Percentiles rank a stretch among this genome's conserved stretches.
Evolutionary conservation across 2,888 invertebrate species (phyloP).

Genomic region (Melanostoma scalare): DNA sequence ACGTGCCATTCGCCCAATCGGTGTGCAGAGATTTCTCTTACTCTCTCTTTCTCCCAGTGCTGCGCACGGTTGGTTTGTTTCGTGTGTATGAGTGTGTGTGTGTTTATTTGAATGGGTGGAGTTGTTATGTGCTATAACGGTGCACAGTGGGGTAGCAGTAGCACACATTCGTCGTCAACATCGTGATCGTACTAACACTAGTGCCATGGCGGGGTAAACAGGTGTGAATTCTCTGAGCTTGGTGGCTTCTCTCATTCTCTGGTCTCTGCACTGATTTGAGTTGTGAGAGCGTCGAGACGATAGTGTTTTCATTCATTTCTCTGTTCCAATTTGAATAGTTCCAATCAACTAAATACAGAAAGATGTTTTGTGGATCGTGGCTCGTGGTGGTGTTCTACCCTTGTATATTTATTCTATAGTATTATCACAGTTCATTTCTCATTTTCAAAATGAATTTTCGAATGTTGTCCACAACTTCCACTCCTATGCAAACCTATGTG

Average conservation of each 20-base stretch:
- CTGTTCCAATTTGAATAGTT: conserved; percentile 63
- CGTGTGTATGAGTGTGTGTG: background rate
- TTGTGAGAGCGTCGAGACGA: conserved; percentile 28
- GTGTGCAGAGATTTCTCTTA: conserved; percentile 58
- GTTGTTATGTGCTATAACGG: conserved; percentile 38
- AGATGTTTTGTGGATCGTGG: conserved; percentile 68
- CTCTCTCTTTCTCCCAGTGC: conserved; percentile 38
- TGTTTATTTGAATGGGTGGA: conserved; percentile 63
- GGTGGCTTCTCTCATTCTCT: background rate
- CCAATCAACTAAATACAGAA: conserved; percentile 6
- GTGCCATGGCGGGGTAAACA: conserved; percentile 65
- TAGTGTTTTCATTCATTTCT: conserved; percentile 28
- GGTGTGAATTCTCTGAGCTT: conserved; percentile 55
- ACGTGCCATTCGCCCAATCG: conserved; percentile 74
- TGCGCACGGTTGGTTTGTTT: background rate
- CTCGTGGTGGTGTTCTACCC: too few relatives aligned
- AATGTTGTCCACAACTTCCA: too few relatives aligned
- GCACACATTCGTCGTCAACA: background rate
- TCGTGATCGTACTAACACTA: conserved; percentile 43
- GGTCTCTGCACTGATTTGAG: conserved; percentile 53
- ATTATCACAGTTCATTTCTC: too few relatives aligned
- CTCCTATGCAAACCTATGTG: too few relatives aligned
- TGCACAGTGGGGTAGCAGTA: conserved; percentile 36
- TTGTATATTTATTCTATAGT: too few relatives aligned
- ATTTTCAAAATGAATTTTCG: too few relatives aligned